phyloP scores from a whole-genome alignment of 2,888 invertebrate genomes.

The Eudemis profundana region DNA sequence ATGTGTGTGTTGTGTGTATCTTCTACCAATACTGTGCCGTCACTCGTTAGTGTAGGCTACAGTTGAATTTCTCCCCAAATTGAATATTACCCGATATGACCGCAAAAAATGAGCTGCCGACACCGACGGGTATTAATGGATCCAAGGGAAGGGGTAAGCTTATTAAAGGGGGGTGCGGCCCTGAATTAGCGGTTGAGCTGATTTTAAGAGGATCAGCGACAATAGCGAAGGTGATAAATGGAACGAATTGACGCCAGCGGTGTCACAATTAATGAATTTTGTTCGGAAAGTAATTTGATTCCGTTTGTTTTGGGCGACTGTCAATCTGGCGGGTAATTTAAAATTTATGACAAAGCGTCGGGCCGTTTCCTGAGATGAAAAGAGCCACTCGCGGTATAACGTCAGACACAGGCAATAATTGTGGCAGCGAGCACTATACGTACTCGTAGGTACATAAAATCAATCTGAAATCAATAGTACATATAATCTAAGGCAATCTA shows the following conservation, averaged over 20 bases:
- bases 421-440: neutral
- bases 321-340: slow-evolving; percentile 22
- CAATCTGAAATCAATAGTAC: too few relatives aligned
- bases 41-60: too few relatives aligned
- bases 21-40: too few relatives aligned
- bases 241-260: slow-evolving; percentile 1
- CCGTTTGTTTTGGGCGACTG: slow-evolving; percentile 10
- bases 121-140: neutral
- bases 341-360: slow-evolving; percentile 12
- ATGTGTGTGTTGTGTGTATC: too few relatives aligned
- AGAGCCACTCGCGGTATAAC: neutral
- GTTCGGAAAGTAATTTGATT: slow-evolving; percentile 37
- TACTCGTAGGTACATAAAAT: too few relatives aligned
- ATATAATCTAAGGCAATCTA: too few relatives aligned
- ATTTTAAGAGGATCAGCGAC: slow-evolving; percentile 33
- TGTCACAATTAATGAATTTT: slow-evolving; percentile 37
- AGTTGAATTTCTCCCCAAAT: too few relatives aligned
- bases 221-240: slow-evolving; percentile 33
- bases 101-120: neutral
- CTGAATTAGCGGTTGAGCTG: slow-evolving; percentile 19
- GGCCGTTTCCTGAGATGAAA: neutral
- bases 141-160: neutral
- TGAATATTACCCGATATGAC: neutral
- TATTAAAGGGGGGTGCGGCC: slow-evolving; percentile 22
- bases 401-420: neutral